phyloP scores from a whole-genome alignment of 2,888 invertebrate genomes.

The Mythimna albipuncta region DNA sequence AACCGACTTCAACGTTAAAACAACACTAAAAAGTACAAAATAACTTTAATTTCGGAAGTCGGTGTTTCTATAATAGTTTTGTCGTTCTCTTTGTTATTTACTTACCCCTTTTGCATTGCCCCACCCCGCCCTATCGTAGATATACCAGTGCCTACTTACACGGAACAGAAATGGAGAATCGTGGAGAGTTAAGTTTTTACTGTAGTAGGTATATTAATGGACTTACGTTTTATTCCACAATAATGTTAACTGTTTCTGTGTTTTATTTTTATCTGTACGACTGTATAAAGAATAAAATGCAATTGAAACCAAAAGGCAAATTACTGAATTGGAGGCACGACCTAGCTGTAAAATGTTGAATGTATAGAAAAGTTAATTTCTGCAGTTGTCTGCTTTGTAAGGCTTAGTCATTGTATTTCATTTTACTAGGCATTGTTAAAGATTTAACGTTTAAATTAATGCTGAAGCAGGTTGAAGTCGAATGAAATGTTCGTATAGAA shows the following conservation, averaged over 20 bases:
- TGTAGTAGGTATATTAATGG: not conserved
- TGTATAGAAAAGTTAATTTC: constrained; percentile 1
- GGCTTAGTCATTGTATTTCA: constrained; percentile 2
- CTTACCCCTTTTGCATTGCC: too few species aligned
- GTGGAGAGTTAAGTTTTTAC: not conserved
- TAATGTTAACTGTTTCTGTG: not conserved
- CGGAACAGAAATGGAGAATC: not conserved
- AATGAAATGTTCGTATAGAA: constrained; percentile 13
- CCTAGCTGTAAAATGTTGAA: constrained; percentile 10
- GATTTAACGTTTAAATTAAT: not conserved
- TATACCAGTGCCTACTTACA: too few species aligned
- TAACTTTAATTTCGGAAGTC: too few species aligned
- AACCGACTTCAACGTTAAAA: too few species aligned
- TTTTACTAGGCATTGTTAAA: constrained; percentile 16
- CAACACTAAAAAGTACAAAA: too few species aligned
- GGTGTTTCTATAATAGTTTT: too few species aligned
- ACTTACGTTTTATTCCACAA: not conserved
- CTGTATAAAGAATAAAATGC: constrained; percentile 1
- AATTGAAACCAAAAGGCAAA: constrained; percentile 14
- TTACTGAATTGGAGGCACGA: not conserved
- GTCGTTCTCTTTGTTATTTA: too few species aligned
- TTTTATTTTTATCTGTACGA: constrained; percentile 3
- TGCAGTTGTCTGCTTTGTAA: constrained; percentile 11
- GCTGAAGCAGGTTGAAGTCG: not conserved
- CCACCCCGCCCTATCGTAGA: too few species aligned